Conservation (phyloP, 2,797 vertebrate genomes). For the Zenarchopterus dispar region DNA sequence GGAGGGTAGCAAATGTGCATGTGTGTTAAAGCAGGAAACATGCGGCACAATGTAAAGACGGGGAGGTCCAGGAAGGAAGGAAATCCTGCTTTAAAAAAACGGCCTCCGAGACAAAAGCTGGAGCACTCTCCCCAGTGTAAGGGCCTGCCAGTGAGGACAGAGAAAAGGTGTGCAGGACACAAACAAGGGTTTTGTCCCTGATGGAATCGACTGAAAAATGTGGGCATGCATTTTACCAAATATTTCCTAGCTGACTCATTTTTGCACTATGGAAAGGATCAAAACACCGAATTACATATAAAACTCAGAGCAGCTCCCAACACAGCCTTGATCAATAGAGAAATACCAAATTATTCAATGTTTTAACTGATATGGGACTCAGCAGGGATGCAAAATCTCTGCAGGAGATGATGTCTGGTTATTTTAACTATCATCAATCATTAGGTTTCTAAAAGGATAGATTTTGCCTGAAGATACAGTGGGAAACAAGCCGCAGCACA, state of each 20-base stretch:
- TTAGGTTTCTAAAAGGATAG: slow-evolving; percentile 8
- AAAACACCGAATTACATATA: no score
- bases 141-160: slow-evolving; percentile 41
- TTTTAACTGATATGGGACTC: slow-evolving; percentile 49
- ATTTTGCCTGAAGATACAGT: slow-evolving; percentile 9
- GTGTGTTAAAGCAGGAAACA: slow-evolving; percentile 77
- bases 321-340: slow-evolving; percentile 11
- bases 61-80: slow-evolving; percentile 85
- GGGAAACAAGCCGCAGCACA: slow-evolving; percentile 11
- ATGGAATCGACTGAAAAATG: not conserved
- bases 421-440: slow-evolving; percentile 31
- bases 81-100: slow-evolving; percentile 82
- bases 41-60: slow-evolving; percentile 84
- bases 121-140: slow-evolving; percentile 58
- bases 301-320: slow-evolving; percentile 2
- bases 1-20: slow-evolving; percentile 22
- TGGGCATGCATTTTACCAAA: slow-evolving; percentile 4
- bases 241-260: not conserved
- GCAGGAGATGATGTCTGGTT: slow-evolving; percentile 18
- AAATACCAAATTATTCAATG: slow-evolving; percentile 42
- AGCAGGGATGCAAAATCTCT: slow-evolving; percentile 29
- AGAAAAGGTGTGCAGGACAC: slow-evolving; percentile 20
- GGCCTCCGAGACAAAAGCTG: slow-evolving; percentile 77
- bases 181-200: slow-evolving; percentile 8
- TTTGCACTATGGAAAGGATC: not conserved